A percentile compares a stretch with the other conserved stretches of the same genome.
Evolutionary conservation across 2,888 invertebrate genomes (phyloP).

Genomic region (Cheilosia vulpina): DNA sequence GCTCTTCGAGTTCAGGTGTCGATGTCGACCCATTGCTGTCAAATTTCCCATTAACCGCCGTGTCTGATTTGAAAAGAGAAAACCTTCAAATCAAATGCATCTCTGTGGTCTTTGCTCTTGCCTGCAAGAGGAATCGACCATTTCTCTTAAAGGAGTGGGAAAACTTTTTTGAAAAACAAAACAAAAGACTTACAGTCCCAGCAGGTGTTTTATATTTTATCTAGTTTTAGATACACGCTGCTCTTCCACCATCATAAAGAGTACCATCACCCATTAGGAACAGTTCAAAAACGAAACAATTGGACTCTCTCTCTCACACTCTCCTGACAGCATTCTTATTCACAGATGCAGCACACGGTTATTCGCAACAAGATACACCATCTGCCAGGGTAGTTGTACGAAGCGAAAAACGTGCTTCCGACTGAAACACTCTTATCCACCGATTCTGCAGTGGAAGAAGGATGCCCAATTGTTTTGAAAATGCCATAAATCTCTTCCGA

Average conservation of each 20-base stretch:
- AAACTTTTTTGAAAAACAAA: too few species aligned
- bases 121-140: too few species aligned
- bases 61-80: too few species aligned
- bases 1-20: too few species aligned
- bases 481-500: conserved; percentile 77
- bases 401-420: conserved; percentile 64
- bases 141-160: too few species aligned
- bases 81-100: too few species aligned
- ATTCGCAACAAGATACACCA: conserved; percentile 56
- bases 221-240: background rate
- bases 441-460: background rate
- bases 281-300: conserved; percentile 34
- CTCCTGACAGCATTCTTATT: background rate
- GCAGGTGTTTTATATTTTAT: conserved; percentile 57
- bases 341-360: conserved; percentile 38
- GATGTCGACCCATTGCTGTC: too few species aligned
- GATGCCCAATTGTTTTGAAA: conserved; percentile 76
- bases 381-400: background rate
- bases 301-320: background rate
- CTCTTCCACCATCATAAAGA: conserved; percentile 5
- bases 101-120: too few species aligned
- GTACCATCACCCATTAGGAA: conserved; percentile 16
- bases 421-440: conserved; percentile 22
- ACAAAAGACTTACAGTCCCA: background rate
- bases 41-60: too few species aligned